A percentile compares a stretch with the other conserved stretches of the same genome.
These are phyloP conservation scores for Sylvia borin DNA, from an alignment of 2,797 vertebrate species.

Conservation along the genomic window DNA sequence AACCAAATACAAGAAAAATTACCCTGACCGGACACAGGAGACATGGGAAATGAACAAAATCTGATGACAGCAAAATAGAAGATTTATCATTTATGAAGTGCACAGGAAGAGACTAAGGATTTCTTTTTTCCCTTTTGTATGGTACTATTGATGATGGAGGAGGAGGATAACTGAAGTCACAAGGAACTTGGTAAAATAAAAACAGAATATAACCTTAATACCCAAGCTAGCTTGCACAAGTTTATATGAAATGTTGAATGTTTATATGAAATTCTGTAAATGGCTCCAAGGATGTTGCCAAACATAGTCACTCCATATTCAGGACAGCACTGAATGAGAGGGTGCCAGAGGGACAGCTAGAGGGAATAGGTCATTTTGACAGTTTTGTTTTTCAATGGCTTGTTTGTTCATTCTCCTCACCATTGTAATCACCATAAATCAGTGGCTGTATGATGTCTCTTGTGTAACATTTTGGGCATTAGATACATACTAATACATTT, in stretches of 20 bases:
- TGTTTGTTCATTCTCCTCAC: constrained; percentile 1
- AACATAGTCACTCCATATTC: background rate
- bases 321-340: background rate
- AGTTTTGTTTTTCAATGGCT: background rate
- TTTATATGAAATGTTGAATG: background rate
- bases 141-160: background rate
- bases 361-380: background rate
- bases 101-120: background rate
- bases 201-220: background rate
- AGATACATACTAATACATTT: background rate
- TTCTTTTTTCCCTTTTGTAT: background rate
- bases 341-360: background rate
- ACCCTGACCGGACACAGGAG: background rate
- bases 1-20: background rate
- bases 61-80: background rate
- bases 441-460: background rate
- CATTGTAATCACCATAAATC: constrained; percentile 5
- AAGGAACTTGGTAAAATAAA: background rate
- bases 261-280: background rate
- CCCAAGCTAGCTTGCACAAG: background rate
- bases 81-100: background rate
- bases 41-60: background rate
- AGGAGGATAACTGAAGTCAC: background rate
- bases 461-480: background rate
- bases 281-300: background rate